Conservation (phyloP, 2,797 vertebrate genomes). For the Pterois miles region DNA sequence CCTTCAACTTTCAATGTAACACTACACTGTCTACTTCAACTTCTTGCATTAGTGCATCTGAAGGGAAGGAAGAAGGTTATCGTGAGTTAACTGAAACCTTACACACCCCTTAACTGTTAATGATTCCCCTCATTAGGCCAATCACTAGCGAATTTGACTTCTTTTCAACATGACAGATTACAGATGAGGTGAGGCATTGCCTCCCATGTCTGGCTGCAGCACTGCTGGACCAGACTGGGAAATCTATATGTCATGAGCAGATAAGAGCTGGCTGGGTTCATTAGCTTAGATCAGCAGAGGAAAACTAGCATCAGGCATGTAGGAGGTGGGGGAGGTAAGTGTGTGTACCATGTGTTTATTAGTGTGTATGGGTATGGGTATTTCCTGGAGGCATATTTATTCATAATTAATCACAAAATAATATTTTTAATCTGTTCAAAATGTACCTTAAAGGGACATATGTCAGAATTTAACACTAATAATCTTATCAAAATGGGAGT, state of each 20-base stretch:
- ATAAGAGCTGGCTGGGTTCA: constrained; percentile 64
- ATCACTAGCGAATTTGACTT: constrained; percentile 62
- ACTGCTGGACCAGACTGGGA: constrained; percentile 44
- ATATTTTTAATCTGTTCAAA: too few species aligned
- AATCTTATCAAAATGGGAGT: too few species aligned
- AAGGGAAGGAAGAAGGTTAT: constrained; percentile 10
- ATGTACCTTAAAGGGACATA: too few species aligned
- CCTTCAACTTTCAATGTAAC: neutral
- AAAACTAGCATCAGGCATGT: constrained; percentile 25
- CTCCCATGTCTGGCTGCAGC: constrained; percentile 41
- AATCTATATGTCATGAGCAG: constrained; percentile 68
- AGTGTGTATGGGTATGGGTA: neutral
- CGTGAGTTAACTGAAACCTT: constrained; percentile 43
- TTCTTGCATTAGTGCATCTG: neutral
- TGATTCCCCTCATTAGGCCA: constrained; percentile 68
- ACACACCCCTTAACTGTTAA: constrained; percentile 60
- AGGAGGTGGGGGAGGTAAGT: neutral
- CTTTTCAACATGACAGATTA: constrained; percentile 68
- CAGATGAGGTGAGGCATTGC: constrained; percentile 54
- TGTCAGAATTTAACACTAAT: too few species aligned
- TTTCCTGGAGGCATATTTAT: neutral
- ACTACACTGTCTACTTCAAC: neutral
- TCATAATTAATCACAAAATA: too few species aligned
- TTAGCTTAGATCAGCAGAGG: constrained; percentile 52
- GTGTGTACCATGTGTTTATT: neutral